phyloP scores from a whole-genome alignment of 1,140 invertebrate genomes.

The Portunus trituberculatus region DNA sequence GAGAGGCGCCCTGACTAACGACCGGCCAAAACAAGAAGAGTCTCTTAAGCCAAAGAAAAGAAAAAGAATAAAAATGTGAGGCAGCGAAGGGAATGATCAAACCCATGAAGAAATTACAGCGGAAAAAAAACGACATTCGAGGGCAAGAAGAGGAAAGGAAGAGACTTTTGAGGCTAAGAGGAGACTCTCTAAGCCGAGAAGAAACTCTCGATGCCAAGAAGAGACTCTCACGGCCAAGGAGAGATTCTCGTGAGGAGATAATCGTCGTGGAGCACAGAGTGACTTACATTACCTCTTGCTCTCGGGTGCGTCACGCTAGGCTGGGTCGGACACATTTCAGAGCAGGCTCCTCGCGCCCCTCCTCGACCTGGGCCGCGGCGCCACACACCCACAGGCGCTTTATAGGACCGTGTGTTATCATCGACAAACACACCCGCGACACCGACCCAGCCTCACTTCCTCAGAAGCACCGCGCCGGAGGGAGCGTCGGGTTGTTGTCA shows the following conservation, averaged over 20 bases:
- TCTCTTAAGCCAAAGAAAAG: no score
- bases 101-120: neutral
- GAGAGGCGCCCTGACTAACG: no score
- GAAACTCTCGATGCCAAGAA: neutral
- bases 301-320: neutral
- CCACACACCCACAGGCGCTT: neutral
- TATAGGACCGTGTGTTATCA: neutral
- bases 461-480: neutral
- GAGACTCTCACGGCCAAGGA: neutral
- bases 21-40: no score
- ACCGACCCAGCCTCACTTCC: neutral
- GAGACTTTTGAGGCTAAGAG: neutral
- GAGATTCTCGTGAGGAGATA: neutral
- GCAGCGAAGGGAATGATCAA: neutral
- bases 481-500: neutral
- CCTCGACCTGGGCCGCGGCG: neutral
- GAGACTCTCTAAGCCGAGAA: neutral
- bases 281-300: conserved; percentile 20
- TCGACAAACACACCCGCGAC: neutral
- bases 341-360: neutral
- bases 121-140: neutral
- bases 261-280: neutral
- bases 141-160: neutral
- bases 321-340: neutral
- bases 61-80: neutral